Evolutionary conservation across 1,140 invertebrate genomes (phyloP).

Genomic region (Apolygus lucorum): DNA sequence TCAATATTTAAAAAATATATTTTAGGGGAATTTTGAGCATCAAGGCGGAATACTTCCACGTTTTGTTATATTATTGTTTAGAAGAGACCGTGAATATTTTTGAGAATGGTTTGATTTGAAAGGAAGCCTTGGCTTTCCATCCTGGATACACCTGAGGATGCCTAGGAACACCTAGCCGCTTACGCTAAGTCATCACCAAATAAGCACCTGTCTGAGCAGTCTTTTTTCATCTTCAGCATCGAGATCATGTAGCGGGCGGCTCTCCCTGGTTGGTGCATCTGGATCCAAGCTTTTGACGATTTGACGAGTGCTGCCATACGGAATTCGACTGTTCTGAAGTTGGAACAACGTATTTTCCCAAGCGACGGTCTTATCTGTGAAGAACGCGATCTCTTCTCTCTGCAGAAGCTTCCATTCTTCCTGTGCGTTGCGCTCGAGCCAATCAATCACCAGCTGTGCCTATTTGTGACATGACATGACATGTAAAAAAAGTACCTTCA

Average conservation of each 20-base stretch:
- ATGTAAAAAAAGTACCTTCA: conserved; percentile 32
- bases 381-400: conserved; percentile 56
- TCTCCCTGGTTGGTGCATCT: conserved; percentile 79
- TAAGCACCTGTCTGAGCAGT: conserved; percentile 46
- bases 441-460: conserved; percentile 81
- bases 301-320: conserved; percentile 48
- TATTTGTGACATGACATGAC: too few species aligned
- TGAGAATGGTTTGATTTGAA: too few species aligned
- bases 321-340: conserved; percentile 46
- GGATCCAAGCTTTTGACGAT: conserved; percentile 76
- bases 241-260: conserved; percentile 71
- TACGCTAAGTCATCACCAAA: too few species aligned
- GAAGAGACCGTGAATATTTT: too few species aligned
- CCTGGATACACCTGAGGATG: too few species aligned
- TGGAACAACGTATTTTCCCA: conserved; percentile 90
- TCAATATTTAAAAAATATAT: too few species aligned
- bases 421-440: conserved; percentile 75
- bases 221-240: conserved; percentile 78
- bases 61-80: too few species aligned
- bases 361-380: conserved; percentile 60
- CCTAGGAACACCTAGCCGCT: too few species aligned
- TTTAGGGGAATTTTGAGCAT: too few species aligned
- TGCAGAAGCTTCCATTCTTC: conserved; percentile 51
- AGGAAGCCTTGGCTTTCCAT: too few species aligned
- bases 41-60: too few species aligned